A percentile compares a stretch with the other conserved stretches of the same genome.
These are phyloP conservation scores for Mormyrus lacerda DNA, from an alignment of 2,113 vertebrate species.

Conservation along the genomic window DNA sequence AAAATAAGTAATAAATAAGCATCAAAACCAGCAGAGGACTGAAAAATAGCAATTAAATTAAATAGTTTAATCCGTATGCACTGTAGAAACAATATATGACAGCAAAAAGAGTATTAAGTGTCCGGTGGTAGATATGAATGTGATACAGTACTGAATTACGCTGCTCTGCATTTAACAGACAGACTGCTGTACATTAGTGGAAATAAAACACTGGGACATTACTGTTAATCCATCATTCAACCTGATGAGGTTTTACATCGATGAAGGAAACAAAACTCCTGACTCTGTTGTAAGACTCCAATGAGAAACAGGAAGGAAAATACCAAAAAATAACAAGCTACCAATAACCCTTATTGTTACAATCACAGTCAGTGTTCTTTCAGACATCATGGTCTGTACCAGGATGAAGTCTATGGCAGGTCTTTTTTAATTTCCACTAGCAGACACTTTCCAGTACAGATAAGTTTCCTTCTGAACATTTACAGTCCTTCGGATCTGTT, in stretches of 20 bases:
- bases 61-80: neutral
- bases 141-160: neutral
- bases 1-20: neutral
- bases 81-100: neutral
- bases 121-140: neutral
- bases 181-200: neutral
- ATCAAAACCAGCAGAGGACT: neutral
- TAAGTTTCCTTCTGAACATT: slow-evolving; percentile 5
- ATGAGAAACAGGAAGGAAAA: neutral
- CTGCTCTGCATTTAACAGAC: neutral
- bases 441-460: neutral
- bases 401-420: neutral
- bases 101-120: neutral
- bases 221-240: neutral
- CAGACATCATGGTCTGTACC: neutral
- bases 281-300: neutral
- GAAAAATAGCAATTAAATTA: neutral
- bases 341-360: neutral
- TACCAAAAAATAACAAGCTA: neutral
- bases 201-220: neutral
- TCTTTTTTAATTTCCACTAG: neutral
- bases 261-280: neutral
- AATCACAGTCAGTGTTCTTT: neutral
- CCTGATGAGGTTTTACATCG: neutral
- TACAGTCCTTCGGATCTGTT: neutral